Base-by-base conservation (phyloP, 92 coral and sea anemone species). In the Umimayanthus chanpuru region DNA sequence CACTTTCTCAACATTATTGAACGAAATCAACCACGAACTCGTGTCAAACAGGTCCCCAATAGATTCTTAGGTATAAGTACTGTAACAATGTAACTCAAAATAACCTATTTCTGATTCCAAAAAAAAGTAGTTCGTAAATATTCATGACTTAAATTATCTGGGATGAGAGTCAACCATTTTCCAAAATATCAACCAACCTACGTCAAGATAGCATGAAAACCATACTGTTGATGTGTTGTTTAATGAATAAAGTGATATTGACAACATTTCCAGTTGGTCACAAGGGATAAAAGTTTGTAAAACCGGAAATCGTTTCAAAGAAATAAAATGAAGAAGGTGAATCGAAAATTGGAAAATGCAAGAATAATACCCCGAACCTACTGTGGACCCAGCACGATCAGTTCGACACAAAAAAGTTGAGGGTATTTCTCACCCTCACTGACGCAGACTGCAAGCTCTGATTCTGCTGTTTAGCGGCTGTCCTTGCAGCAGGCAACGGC, bases 11-110 rank as follows among this genome's bases (percentile, higher is more conserved):
- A 25, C 38, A 88, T 65, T 53, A 12, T 14, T 53, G 16, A 53
- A 11, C 2, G 28, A 80, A 88, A 88, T 88, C 58, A 53, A 18
- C 58, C 20, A 53, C 58, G 58, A 53, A 53, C 58, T 53, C 58
- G 90, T 15, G 86, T 65, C 10, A 82, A 71, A 6, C 79, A 85
- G 10, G 28, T 71, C 73, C 38, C 56, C 41, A 79, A 88, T 44
- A 85, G 23, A 5, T 68, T 75, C 39, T 70, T 80, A 53, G 68
- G 15, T 70, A 41, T 88, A 47, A 53, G 15, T 80, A 6, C 8
- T 7, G 67, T 5, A 1, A 61, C 26, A 61, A 20, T 21, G 26
- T 23, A 18, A 61, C 68, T 61, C 23, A 20, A 61, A 3, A 4
- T 8, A 2, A 20, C 26, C 4, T 21, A 3, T 61, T 61, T 61